Base-by-base conservation (phyloP, 2,888 invertebrate species). In the Allolobophora icterica region DNA sequence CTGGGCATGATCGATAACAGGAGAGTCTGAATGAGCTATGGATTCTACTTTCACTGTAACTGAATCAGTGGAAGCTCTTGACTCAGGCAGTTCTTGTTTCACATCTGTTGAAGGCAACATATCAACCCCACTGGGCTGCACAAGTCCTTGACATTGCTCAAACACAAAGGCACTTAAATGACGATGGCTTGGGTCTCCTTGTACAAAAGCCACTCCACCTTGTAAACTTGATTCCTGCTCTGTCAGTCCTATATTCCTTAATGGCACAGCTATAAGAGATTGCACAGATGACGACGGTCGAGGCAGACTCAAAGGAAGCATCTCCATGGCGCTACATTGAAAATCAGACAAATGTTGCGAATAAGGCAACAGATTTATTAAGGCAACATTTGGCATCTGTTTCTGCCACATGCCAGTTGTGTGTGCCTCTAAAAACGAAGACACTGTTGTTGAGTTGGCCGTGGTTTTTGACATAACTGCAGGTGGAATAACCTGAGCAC, bases 301-400 rank as follows among this genome's bases (percentile, higher is more conserved):
- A 71, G 71, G 71, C n/a, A 71, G 71, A n/a, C n/a, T 71, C n/a
- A 71, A 4, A 30, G 71, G 71, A 71, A 71, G 30, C 71, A 71
- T 71, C 71, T 71, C 71, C 71, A 71, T 35, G 35, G 87, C 38
- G 8, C 87, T 87, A 87, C 87, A 87, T 35, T 38, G 38, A 87
- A 87, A 34, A 35, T 33, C 87, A 5, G 87, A 34, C 38, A 38
- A 35, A 30, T 21, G 34, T 30, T 87, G 87, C 34, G 34, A 38
- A 19, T 87, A 87, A 87, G 87, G 87, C 87, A 87, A 35, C 34
- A 87, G 87, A 87, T 87, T 87, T 5, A 87, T 34, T 87, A 87
- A 87, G 87, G 87, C 87, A 87, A 87, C 38, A 17, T 87, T 87
- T 87, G 87, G 24, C 87, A 87, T 35, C n/a, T 34, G 71, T 11